These are phyloP conservation scores for Momotus momota DNA, from an alignment of 2,797 vertebrate species.

Conservation along the genomic window DNA sequence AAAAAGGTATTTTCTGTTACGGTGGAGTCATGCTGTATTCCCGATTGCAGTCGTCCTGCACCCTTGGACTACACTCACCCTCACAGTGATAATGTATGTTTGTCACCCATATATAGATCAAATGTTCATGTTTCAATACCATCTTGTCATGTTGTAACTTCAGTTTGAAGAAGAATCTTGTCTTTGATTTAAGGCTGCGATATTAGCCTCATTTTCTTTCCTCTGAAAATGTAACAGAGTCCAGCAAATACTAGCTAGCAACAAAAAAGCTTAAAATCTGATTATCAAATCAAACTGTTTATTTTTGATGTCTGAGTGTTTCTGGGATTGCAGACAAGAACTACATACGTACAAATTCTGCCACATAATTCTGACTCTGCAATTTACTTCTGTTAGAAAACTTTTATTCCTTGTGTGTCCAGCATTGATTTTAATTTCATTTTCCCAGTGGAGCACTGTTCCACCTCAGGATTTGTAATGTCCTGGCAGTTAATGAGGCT, in stretches of 20 bases:
- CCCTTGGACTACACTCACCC: neutral
- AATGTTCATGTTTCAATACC: no score
- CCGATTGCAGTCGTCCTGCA: neutral
- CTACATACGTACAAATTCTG: neutral
- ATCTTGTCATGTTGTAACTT: constrained; percentile 55
- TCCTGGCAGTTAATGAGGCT: neutral
- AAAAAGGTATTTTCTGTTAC: neutral
- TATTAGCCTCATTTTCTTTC: neutral
- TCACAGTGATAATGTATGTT: constrained; percentile 74
- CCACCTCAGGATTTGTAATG: neutral
- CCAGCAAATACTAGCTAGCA: neutral
- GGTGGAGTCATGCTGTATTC: neutral
- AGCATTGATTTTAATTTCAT: constrained; percentile 4
- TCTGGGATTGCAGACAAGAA: neutral
- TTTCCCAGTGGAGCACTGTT: constrained; percentile 7
- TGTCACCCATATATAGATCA: constrained; percentile 71
- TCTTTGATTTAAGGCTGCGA: constrained; percentile 33
- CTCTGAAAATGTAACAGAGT: neutral
- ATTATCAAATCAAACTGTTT: neutral
- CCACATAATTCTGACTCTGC: constrained; percentile 3
- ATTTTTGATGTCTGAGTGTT: neutral
- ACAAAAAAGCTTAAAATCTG: neutral
- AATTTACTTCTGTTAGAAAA: neutral
- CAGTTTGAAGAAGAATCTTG: constrained; percentile 62
- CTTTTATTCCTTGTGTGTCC: neutral